Percentiles rank a stretch among this genome's conserved stretches.
Evolutionary conservation across 2,888 invertebrate species (phyloP).

Genomic region (Minunthozetes semirufus): DNA sequence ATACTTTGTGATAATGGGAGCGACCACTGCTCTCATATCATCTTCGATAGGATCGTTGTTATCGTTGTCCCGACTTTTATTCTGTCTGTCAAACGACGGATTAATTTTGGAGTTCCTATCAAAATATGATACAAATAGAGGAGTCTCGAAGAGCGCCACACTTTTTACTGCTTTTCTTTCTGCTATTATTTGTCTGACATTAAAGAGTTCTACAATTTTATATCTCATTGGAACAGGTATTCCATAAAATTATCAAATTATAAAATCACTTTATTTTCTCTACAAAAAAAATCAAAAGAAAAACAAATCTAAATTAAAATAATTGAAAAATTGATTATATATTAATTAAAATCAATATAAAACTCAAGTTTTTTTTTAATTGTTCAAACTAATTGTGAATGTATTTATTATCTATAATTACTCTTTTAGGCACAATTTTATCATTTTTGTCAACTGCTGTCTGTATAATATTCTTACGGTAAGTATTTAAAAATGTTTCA

Average conservation of each 20-base stretch:
- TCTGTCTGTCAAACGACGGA: slow-evolving; percentile 37
- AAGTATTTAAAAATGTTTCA: slow-evolving; percentile 24
- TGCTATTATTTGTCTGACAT: slow-evolving; percentile 34
- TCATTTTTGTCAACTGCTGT: slow-evolving; percentile 38
- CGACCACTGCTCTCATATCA: slow-evolving; percentile 38
- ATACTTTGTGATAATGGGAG: slow-evolving; percentile 40
- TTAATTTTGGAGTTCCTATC: slow-evolving; percentile 38
- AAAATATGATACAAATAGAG: slow-evolving; percentile 27
- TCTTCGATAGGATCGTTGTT: slow-evolving; percentile 39
- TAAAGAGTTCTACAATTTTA: slow-evolving; percentile 37
- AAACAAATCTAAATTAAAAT: no score
- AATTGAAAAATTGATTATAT: no score
- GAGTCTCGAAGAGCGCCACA: slow-evolving; percentile 38
- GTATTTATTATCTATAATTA: no score
- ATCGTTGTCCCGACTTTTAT: slow-evolving; percentile 39
- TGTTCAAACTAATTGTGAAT: no score
- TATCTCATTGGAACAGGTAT: slow-evolving; percentile 38
- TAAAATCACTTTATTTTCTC: no score
- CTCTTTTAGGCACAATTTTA: slow-evolving; percentile 38
- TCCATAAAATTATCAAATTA: not conserved
- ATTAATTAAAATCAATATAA: no score
- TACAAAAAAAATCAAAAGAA: no score
- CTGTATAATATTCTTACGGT: slow-evolving; percentile 39
- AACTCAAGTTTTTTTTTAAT: no score
- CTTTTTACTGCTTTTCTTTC: not conserved